Evolutionary conservation across 2,888 invertebrate genomes (phyloP).

Genomic region (Meiosimyza platycephala): DNA sequence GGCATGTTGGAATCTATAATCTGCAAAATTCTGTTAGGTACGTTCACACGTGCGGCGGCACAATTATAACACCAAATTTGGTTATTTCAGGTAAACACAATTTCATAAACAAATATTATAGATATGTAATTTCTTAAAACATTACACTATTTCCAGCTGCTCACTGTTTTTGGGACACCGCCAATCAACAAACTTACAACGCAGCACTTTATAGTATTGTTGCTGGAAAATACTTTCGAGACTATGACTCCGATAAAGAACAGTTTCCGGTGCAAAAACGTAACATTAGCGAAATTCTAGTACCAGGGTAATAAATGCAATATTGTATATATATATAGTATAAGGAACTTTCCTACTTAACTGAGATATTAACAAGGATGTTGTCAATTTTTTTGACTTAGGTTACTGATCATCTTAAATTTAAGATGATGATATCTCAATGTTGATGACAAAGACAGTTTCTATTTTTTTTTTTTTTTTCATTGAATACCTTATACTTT

Average conservation of each 20-base stretch:
- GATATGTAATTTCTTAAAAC: background rate
- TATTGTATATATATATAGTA: background rate
- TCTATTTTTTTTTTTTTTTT: too few relatives aligned
- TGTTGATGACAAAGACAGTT: too few relatives aligned
- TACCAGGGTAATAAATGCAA: slow-evolving; percentile 35
- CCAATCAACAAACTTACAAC: slow-evolving; percentile 24
- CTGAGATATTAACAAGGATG: too few relatives aligned
- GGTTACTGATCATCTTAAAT: too few relatives aligned
- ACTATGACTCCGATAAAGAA: slow-evolving; percentile 31
- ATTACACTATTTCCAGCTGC: slow-evolving; percentile 41
- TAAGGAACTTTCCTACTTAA: too few relatives aligned
- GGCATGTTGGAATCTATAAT: slow-evolving; percentile 46
- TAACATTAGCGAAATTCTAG: slow-evolving; percentile 28
- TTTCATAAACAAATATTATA: background rate
- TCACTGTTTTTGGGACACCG: slow-evolving; percentile 51
- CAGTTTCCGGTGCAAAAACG: slow-evolving; percentile 19
- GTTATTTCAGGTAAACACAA: slow-evolving; percentile 39
- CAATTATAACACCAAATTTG: slow-evolving; percentile 44
- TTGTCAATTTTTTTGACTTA: too few relatives aligned
- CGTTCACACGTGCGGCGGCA: slow-evolving; percentile 46
- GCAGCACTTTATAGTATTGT: slow-evolving; percentile 39
- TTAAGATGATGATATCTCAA: too few relatives aligned
- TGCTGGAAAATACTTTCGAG: slow-evolving; percentile 46
- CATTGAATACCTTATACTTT: too few relatives aligned
- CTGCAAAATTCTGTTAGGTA: background rate